A percentile compares a stretch with the other conserved stretches of the same genome.
These are phyloP conservation scores for Egretta garzetta DNA, from an alignment of 2,113 vertebrate species.

Conservation along the genomic window DNA sequence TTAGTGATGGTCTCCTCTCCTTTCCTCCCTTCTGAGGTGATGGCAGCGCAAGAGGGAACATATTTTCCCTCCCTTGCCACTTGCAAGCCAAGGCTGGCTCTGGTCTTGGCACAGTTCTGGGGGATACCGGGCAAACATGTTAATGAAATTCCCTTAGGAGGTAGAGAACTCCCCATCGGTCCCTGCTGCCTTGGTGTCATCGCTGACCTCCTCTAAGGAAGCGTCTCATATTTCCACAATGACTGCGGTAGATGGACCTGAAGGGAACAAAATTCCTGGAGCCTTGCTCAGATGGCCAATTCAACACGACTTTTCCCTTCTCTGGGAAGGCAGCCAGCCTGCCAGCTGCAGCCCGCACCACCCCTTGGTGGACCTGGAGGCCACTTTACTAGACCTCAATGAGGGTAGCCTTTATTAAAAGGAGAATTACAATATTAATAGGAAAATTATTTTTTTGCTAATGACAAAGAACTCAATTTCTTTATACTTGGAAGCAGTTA, in stretches of 20 bases:
- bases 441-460: constrained; percentile 67
- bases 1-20: background rate
- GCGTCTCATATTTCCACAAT: background rate
- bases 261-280: background rate
- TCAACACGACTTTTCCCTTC: background rate
- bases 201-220: background rate
- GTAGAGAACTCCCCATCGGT: background rate
- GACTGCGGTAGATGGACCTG: background rate
- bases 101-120: background rate
- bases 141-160: background rate
- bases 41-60: background rate
- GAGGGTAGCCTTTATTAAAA: constrained; percentile 46
- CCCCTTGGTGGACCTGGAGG: background rate
- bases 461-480: constrained; percentile 56
- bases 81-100: background rate
- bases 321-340: constrained; percentile 39
- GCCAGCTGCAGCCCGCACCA: constrained; percentile 30
- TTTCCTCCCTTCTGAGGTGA: background rate
- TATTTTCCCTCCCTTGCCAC: background rate
- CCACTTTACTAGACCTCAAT: background rate
- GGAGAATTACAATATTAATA: constrained; percentile 76
- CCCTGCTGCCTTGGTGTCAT: fast-evolving
- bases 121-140: background rate
- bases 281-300: constrained; percentile 23
- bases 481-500: constrained; percentile 45